phyloP scores from a whole-genome alignment of 2,113 vertebrate species.

The Epinephelus fuscoguttatus region DNA sequence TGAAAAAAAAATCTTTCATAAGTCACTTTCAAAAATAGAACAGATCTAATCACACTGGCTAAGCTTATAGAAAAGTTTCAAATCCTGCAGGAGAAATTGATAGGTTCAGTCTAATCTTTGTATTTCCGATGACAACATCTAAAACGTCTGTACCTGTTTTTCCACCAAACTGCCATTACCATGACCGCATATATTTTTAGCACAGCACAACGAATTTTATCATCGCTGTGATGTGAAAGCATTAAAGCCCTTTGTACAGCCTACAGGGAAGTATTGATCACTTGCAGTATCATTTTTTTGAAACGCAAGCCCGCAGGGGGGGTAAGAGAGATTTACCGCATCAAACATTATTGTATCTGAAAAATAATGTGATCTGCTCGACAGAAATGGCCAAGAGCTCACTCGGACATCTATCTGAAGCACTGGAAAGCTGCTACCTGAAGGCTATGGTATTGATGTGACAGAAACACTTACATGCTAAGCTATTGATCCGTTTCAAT shows the following conservation, averaged over 20 bases:
- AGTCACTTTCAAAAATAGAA: conserved; percentile 25
- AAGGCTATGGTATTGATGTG: conserved; percentile 34
- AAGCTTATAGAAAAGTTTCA: conserved; percentile 19
- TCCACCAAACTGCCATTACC: background rate
- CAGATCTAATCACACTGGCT: conserved; percentile 16
- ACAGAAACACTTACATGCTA: conserved; percentile 26
- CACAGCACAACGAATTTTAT: conserved; percentile 16
- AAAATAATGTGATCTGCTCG: background rate
- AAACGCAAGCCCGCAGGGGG: conserved; percentile 29
- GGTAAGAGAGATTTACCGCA: conserved; percentile 1
- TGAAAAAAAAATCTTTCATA: background rate
- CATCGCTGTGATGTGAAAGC: conserved; percentile 29
- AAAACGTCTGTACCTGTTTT: background rate
- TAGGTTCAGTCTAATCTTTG: conserved; percentile 24
- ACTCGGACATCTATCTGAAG: conserved; percentile 12
- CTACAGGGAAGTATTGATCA: conserved; percentile 30
- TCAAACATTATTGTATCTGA: conserved; percentile 28
- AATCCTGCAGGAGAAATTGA: conserved; percentile 29
- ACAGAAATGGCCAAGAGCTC: conserved; percentile 31
- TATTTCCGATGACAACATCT: conserved; percentile 11
- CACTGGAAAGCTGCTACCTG: conserved; percentile 14
- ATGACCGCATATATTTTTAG: conserved; percentile 14
- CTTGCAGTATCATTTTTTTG: conserved; percentile 12
- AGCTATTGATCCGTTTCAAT: conserved; percentile 53
- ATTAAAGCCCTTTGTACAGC: conserved; percentile 26